phyloP scores from a whole-genome alignment of 2,113 vertebrate genomes.

The Sminthopsis crassicaudata region DNA sequence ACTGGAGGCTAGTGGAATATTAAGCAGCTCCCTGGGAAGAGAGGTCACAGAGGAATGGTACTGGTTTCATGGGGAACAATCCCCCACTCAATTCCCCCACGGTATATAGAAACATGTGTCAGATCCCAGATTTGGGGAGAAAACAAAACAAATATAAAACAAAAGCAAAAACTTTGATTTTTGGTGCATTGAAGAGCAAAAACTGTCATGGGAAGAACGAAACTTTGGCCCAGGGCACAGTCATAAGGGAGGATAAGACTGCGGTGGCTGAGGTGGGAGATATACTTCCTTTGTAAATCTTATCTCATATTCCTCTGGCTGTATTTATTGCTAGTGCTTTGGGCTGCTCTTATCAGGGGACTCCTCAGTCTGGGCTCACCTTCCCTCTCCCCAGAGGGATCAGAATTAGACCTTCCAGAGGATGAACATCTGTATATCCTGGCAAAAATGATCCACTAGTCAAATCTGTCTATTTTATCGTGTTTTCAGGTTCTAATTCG shows the following conservation, averaged over 20 bases:
- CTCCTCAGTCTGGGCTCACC: not conserved
- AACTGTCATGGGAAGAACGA: not conserved
- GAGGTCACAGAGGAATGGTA: constrained; percentile 8
- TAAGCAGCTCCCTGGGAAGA: constrained; percentile 68
- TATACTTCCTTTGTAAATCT: not conserved
- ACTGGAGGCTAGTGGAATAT: constrained; percentile 74
- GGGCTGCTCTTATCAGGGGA: not conserved
- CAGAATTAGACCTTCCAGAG: not conserved
- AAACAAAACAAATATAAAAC: not conserved
- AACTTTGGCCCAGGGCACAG: not conserved
- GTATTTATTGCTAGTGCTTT: not conserved
- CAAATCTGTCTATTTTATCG: not conserved
- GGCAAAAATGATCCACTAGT: not conserved
- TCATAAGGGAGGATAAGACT: not conserved
- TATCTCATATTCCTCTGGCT: not conserved
- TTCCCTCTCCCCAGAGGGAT: not conserved
- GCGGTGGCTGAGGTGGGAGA: not conserved
- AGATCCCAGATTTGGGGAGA: not conserved
- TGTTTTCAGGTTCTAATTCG: not conserved
- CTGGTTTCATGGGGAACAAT: constrained; percentile 62
- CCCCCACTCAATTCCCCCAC: constrained; percentile 49
- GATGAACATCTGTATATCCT: not conserved
- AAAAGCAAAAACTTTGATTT: not conserved
- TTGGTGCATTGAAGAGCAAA: not conserved
- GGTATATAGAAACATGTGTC: too few relatives aligned